Base-by-base conservation (phyloP, 2,113 vertebrate genomes). In the Varanus komodoensis region DNA sequence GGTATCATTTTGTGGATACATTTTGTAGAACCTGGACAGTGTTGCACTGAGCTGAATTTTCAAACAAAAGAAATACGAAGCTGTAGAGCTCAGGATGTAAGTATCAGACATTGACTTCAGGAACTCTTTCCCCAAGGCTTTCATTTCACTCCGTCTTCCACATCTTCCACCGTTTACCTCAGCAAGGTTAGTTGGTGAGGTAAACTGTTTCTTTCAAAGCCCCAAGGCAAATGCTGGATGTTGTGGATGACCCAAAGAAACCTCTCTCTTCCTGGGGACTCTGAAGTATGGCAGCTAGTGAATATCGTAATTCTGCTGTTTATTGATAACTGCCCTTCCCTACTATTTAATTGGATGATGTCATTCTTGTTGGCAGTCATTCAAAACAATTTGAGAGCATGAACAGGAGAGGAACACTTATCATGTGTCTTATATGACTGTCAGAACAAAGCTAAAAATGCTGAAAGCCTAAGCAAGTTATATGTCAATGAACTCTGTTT, bases 1-100 rank as follows among this genome's bases (percentile, higher is more conserved):
- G 0, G 0, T 0, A 3, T 27, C 81, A 1, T 6, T 7, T 12
- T 50, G 32, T 32, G 0, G 0, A 48, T 85, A 12, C 71, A 0
- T 0, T 52, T 64, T 0, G 0, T 86, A 89, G 89, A 61, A 91
- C 44, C 48, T 68, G 78, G 50, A 91, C 48, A 0, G 0, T 79
- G 92, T 91, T 14, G 0, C 32, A 73, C 80, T 91, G 73, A 82
- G 91, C n/a, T 78, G 29, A 79, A 27, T 78, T 57, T 91, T 79
- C 68, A 68, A 1, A 69, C 34, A 69, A 34, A 82, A 0, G 0
- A 88, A 12, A 61, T 8, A 1, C 0, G 27, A 34, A 87, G 54
- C 64, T 87, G 87, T 48, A 88, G 44, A 68, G 84, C 44, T 73
- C 0, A 8, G 32, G 71, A 25, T 54, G 50, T 6, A 77, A 48